Evolutionary conservation across 2,113 vertebrate genomes (phyloP), one percentile per base, ranked within the genome.

Genomic region (Nesogale talazaci): DNA sequence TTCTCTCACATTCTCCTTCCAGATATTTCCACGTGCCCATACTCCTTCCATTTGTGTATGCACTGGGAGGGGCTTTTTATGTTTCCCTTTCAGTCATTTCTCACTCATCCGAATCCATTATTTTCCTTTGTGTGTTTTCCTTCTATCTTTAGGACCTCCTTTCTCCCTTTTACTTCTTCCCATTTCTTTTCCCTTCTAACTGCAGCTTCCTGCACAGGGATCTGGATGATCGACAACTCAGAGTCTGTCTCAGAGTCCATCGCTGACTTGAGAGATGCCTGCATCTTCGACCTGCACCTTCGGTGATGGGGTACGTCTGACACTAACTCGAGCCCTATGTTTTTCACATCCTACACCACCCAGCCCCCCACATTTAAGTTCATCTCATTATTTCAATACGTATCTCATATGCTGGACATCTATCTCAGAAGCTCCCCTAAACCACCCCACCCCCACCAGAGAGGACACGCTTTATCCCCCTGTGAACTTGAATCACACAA

Each of bases 321-420:
- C 61, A 6, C 9, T 0, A 38, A 42, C 11, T 31, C 59, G 17
- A 12, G 56, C 36, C 42, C 74, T 56, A 1, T 9, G 3, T 4
- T 90, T 23, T n/a, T 79, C 42, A 82, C 42, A 93, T 15, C 79
- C 29, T 0, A 23, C 38, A 78, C 23, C 14, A 74, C 36, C 15
- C 20, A 25, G 65, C 61, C 59, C 36, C 8, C 29, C 2, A 3
- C 20, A 61, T 74, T 69, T 57, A 40, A 70, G 84, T 78, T 69
- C 65, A 76, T 52, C 57, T 36, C 34, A 75, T 42, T 65, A 70
- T 67, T 89, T 83, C 91, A 89, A 76, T 67, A 83, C 46, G 9
- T 52, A 59, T 92, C 92, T 93, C 61, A 46, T 52, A 69, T 65
- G 36, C 56, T 6, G 27, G 14, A 56, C 7, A 52, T 6, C 52